Base-by-base conservation (phyloP, 2,113 vertebrate species). In the Lampris megalopsis region DNA sequence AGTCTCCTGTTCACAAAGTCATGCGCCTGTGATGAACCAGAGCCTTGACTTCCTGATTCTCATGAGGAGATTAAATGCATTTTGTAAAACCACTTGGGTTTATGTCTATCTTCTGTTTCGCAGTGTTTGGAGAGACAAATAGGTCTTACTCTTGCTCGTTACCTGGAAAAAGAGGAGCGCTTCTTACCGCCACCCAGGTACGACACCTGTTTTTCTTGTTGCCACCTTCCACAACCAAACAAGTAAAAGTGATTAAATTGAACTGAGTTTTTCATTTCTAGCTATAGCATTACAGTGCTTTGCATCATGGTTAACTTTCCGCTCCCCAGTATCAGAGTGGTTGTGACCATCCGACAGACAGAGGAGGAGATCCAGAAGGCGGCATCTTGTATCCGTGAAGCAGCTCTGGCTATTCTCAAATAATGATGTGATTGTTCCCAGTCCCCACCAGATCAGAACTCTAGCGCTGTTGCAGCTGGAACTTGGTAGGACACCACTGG, bases 151-250 rank as follows among this genome's bases (percentile, higher is more conserved):
- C 95, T 96, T 53, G 97, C 98, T 0, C 92, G 94, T 57, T 99
- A 98, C 90, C 86, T 99, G 81, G 98, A 99, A 7, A 97, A 97
- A 86, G 97, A 99, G 82, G 97, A 99, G 81, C 97, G 96, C 58
- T 95, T 93, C 86, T 95, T 98, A 50, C 96, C 96, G 11, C 91
- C 94, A 9, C 97, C 98, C 0, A 98, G 96, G 98, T 98, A 82
- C 92, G 93, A 5, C 6, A 54, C 41, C 3, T 48, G 48, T 69
- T 60, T 38, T 48, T 54, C 6, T 50, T 2, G 13, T 35, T 7
- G 49, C 47, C 24, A 11, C 6, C 5, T 24, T 24, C 24, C 24
- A 24, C 24, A 24, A 24, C 24, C 24, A 24, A 24, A 24, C 24
- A 24, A 24, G 24, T 24, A 24, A 24, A 24, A 24, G 24, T 24